Conservation (phyloP, 2,797 vertebrate genomes). For the Pygocentrus nattereri region DNA sequence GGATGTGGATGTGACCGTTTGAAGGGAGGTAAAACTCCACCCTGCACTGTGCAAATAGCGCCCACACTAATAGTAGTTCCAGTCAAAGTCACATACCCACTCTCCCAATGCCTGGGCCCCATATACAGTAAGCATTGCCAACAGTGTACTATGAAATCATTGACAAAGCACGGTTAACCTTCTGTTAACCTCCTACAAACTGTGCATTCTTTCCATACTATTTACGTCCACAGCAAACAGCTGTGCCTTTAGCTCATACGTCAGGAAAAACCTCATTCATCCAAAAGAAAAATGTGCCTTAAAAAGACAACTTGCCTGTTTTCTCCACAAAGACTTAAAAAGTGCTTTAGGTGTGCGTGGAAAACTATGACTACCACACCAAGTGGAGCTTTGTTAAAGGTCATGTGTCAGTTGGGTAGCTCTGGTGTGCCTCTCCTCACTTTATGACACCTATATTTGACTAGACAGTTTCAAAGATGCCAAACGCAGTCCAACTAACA, state of each 20-base stretch:
- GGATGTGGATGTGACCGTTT: slow-evolving; percentile 22
- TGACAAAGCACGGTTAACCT: background rate
- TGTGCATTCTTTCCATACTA: background rate
- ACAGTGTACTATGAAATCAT: slow-evolving; percentile 1
- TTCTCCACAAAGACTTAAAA: slow-evolving; percentile 25
- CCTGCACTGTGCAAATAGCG: slow-evolving; percentile 20
- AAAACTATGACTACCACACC: slow-evolving; percentile 14
- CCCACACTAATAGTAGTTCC: slow-evolving; percentile 10
- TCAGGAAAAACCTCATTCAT: background rate
- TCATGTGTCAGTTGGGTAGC: slow-evolving; percentile 13
- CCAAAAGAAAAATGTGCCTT: slow-evolving; percentile 18
- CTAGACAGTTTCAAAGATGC: slow-evolving; percentile 29
- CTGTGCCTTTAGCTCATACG: background rate
- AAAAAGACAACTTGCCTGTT: background rate
- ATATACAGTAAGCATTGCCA: background rate
- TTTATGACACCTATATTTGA: slow-evolving; percentile 35
- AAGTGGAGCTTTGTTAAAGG: slow-evolving; percentile 25
- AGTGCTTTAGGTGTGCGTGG: slow-evolving; percentile 9
- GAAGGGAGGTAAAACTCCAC: slow-evolving; percentile 42
- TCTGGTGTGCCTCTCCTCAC: slow-evolving; percentile 1
- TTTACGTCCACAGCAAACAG: background rate
- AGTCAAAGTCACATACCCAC: slow-evolving; percentile 12
- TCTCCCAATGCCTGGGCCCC: background rate
- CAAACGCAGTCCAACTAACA: slow-evolving; percentile 14
- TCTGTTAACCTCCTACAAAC: background rate